Base-by-base conservation (phyloP, 1,140 invertebrate species). In the Drosophila pseudoananassae region DNA sequence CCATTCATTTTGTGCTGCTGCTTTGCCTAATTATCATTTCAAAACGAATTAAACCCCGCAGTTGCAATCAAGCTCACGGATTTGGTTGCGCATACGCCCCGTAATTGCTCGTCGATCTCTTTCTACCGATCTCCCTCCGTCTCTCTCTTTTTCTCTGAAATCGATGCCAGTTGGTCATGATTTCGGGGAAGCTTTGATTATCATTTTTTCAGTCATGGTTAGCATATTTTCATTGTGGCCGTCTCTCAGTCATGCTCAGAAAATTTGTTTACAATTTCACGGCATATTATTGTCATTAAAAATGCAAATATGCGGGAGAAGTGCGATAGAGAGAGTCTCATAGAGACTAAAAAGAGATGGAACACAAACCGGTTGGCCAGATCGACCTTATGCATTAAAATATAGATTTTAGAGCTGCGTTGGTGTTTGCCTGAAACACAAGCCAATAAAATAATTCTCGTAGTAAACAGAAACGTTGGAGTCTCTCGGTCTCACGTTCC, bases 211-310 rank as follows among this genome's bases (percentile, higher is more conserved):
- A 68, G 66, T 56, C 64, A 63, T 65, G 59, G 63, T 46, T 76
- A 68, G 64, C 36, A 66, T 50, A 59, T 52, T 76, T 60, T 65
- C 31, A 74, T 76, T 72, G 25, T 27, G 25, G 25, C 25, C 25
- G 25, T 7, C 25, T 7, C 25, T 63, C 60, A 70, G 63, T 58
- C 63, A 73, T 46, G 63, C 52, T 65, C 33, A 40, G 54, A 68
- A 59, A 75, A 68, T 74, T 65, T 88, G 78, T 78, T 78, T 82
- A 87, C 82, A 87, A 87, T 87, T 87, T 87, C 82, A 87, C 82
- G 83, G 82, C 78, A 56, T 64, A 85, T 85, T 75, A 70, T 74
- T 70, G 64, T 82, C 78, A 81, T 87, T 87, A 87, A 73, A 80
- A 88, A 87, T 87, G 75, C 82, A 87, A 85, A 87, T 87, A 68